Conservation (phyloP, 2,888 invertebrate species). For the Merodon equestris region DNA sequence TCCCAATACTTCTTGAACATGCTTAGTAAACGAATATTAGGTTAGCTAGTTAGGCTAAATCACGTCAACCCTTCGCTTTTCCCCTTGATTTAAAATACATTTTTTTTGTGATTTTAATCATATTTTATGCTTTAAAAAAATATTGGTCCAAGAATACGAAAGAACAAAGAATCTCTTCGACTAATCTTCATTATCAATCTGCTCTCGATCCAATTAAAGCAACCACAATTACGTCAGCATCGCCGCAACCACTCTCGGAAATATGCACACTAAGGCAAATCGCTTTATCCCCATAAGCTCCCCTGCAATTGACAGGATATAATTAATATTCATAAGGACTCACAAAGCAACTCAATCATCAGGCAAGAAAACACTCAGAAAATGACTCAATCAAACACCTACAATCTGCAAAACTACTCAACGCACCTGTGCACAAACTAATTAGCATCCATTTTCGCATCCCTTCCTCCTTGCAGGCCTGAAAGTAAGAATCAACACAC, state of each 20-base stretch:
- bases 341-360: conserved; percentile 15
- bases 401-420: background rate
- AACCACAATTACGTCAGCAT: background rate
- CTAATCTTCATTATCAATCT: too few species aligned
- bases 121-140: background rate
- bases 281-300: conserved; percentile 19
- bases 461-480: conserved; percentile 11
- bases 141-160: background rate
- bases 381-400: conserved; percentile 38
- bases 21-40: too few species aligned
- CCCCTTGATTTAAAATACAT: too few species aligned
- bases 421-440: conserved; percentile 49
- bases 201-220: too few species aligned
- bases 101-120: background rate
- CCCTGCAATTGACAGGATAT: conserved; percentile 55
- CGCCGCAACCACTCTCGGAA: background rate
- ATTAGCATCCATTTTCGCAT: conserved; percentile 37
- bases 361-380: background rate
- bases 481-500: conserved; percentile 19
- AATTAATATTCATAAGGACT: conserved; percentile 47
- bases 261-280: conserved; percentile 27
- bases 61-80: too few species aligned
- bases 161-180: too few species aligned
- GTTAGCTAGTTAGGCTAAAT: too few species aligned
- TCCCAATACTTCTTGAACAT: too few species aligned